Percentiles rank a stretch among this genome's conserved stretches.
Conservation (phyloP, 2,113 vertebrate genomes). For the Forbesichthys agassizii region DNA sequence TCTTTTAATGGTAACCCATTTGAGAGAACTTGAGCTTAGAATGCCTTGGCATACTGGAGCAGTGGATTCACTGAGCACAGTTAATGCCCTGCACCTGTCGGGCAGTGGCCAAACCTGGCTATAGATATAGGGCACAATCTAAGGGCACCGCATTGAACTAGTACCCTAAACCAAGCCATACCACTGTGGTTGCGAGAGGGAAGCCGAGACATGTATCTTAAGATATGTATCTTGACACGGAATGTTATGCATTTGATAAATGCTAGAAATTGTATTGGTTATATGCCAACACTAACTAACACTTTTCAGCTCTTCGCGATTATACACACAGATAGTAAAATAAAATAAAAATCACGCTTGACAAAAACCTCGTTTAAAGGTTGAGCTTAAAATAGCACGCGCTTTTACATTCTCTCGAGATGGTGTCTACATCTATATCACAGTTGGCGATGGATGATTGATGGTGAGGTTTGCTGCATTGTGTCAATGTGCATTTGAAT, state of each 20-base stretch:
- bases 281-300: background rate
- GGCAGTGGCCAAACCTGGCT: constrained; percentile 36
- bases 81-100: constrained; percentile 73
- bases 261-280: background rate
- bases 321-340: background rate
- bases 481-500: background rate
- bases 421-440: background rate
- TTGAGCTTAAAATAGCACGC: background rate
- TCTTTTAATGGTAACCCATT: constrained; percentile 64
- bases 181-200: too few species aligned
- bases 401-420: background rate
- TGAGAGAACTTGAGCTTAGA: constrained; percentile 48
- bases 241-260: background rate
- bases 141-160: constrained; percentile 46
- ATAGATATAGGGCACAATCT: constrained; percentile 42
- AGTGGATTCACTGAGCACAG: constrained; percentile 36
- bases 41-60: background rate
- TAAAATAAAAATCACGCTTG: too few species aligned
- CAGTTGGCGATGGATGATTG: background rate
- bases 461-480: too few species aligned
- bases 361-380: background rate
- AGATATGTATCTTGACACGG: background rate
- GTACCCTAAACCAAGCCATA: background rate
- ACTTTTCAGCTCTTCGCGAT: background rate
- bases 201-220: background rate